Conservation (phyloP, 2,113 vertebrate species). For the Apodemus speciosus region DNA sequence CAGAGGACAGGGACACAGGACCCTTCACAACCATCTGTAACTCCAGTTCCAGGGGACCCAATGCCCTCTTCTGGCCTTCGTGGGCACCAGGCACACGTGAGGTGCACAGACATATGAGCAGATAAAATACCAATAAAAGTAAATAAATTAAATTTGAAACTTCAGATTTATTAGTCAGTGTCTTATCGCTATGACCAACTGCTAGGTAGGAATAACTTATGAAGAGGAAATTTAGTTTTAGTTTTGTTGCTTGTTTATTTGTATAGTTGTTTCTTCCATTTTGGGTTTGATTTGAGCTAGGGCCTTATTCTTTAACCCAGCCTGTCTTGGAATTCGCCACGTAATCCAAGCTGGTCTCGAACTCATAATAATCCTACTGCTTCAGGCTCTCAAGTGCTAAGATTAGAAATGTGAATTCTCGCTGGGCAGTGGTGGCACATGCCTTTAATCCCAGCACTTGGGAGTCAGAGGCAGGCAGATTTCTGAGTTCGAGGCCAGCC, state of each 20-base stretch:
- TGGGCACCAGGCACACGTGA: not conserved
- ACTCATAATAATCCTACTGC: not conserved
- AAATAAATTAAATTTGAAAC: not conserved
- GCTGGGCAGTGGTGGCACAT: too few species aligned
- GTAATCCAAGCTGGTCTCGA: not conserved
- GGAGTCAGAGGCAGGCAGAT: too few species aligned
- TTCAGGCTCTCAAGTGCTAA: not conserved
- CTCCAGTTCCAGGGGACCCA: not conserved
- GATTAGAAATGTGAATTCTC: not conserved
- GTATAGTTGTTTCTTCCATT: not conserved
- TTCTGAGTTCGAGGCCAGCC: too few species aligned
- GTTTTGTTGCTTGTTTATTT: not conserved
- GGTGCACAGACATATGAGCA: not conserved
- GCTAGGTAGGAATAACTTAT: not conserved
- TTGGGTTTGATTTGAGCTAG: not conserved
- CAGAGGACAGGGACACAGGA: not conserved
- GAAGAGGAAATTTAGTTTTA: not conserved
- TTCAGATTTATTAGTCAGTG: not conserved
- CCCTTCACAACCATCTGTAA: not conserved
- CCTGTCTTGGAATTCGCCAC: not conserved
- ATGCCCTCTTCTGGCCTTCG: not conserved
- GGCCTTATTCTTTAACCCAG: not conserved
- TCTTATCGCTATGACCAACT: not conserved
- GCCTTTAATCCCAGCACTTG: too few species aligned
- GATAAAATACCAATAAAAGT: not conserved